A percentile compares a stretch with the other conserved stretches of the same genome.
phyloP scores from a whole-genome alignment of 2,888 invertebrate genomes.

The Eristalinus sepulchralis region DNA sequence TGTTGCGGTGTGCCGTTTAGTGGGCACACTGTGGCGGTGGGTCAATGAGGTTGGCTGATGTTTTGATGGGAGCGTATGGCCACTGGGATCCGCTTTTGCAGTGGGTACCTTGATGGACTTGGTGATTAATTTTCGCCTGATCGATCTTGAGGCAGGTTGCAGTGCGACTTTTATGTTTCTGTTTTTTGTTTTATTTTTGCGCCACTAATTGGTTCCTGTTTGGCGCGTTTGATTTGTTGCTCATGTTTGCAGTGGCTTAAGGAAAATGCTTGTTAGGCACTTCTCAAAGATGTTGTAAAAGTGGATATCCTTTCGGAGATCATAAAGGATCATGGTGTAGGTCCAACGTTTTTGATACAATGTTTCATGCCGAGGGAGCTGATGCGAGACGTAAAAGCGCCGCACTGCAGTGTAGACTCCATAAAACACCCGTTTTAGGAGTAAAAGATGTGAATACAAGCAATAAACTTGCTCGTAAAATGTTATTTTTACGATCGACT shows the following conservation, averaged over 20 bases:
- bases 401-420: background rate
- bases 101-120: constrained; percentile 9
- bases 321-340: background rate
- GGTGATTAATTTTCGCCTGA: constrained; percentile 26
- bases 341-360: background rate
- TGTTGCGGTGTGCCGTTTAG: background rate
- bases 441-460: background rate
- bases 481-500: background rate
- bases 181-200: background rate
- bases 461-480: background rate
- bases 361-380: background rate
- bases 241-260: background rate
- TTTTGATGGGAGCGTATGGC: constrained; percentile 15
- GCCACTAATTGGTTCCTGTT: background rate
- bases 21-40: constrained; percentile 46
- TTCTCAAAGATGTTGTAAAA: no score
- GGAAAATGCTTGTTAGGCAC: background rate
- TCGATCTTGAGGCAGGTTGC: background rate
- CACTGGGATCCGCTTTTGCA: background rate
- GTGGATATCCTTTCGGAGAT: background rate
- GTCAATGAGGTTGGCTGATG: constrained; percentile 39
- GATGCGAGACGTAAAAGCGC: background rate
- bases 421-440: background rate
- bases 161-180: no score
- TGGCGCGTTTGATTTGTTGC: background rate